These are phyloP conservation scores for Zosterops borbonicus DNA, from an alignment of 2,113 vertebrate genomes.

Conservation along the genomic window DNA sequence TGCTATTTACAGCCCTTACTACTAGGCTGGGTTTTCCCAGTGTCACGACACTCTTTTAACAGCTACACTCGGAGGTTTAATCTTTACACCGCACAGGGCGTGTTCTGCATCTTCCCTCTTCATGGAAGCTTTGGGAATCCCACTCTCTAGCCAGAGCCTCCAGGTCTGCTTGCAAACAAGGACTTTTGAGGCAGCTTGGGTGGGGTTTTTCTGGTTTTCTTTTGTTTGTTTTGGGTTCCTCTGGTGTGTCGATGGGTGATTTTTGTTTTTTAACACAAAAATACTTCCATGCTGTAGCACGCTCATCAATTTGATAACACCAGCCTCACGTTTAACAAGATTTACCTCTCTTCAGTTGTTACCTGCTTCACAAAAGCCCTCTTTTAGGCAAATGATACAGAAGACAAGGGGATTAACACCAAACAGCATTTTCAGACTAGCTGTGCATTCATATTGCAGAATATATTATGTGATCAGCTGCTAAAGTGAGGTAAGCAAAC, in stretches of 20 bases:
- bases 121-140: neutral
- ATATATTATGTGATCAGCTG: neutral
- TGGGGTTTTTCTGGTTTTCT: neutral
- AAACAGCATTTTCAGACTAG: neutral
- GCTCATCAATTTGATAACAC: neutral
- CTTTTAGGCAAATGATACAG: neutral
- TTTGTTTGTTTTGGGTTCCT: neutral
- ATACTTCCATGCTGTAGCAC: too few species aligned
- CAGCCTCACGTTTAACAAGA: neutral
- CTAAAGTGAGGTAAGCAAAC: neutral
- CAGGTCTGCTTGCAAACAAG: neutral
- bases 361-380: neutral
- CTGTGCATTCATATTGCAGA: neutral
- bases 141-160: neutral
- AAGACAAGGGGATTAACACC: neutral
- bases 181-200: neutral
- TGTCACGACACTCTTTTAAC: neutral
- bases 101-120: neutral
- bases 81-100: neutral
- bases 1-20: neutral
- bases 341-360: neutral
- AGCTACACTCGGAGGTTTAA: neutral
- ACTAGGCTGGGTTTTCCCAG: neutral
- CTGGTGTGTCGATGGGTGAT: fast-evolving
- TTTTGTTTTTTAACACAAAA: neutral